phyloP scores from a whole-genome alignment of 2,888 invertebrate species.

The Catocala nupta region DNA sequence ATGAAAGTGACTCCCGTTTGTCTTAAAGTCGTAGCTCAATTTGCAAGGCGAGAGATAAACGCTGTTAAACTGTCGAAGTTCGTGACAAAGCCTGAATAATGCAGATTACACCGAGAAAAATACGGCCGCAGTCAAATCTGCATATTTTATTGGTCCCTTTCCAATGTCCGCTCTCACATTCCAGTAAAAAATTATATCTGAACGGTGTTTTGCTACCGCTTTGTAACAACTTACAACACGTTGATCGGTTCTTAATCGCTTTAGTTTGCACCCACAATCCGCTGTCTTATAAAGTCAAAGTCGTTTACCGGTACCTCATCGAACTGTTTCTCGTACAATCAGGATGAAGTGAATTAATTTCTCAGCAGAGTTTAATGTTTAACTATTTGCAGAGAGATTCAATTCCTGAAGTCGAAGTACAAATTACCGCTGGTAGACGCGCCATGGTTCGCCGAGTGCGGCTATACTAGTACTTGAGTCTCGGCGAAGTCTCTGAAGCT shows the following conservation, averaged over 20 bases:
- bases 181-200: constrained; percentile 65
- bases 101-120: constrained; percentile 87
- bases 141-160: constrained; percentile 86
- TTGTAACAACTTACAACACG: constrained; percentile 43
- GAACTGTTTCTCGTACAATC: constrained; percentile 52
- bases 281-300: constrained; percentile 41
- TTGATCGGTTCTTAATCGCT: constrained; percentile 46
- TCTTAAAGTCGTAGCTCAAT: constrained; percentile 88
- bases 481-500: constrained; percentile 57
- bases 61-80: constrained; percentile 88
- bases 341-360: constrained; percentile 61
- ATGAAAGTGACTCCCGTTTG: constrained; percentile 87
- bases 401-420: constrained; percentile 66
- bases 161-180: constrained; percentile 74
- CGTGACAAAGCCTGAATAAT: constrained; percentile 88
- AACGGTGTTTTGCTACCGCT: constrained; percentile 46
- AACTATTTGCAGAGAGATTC: constrained; percentile 60
- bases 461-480: constrained; percentile 57
- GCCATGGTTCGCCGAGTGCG: constrained; percentile 50
- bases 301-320: constrained; percentile 41
- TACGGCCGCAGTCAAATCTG: constrained; percentile 86
- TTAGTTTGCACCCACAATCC: constrained; percentile 40
- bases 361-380: constrained; percentile 55
- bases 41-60: constrained; percentile 87
- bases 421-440: constrained; percentile 64